Evolutionary conservation across 2,888 invertebrate species (phyloP), one percentile per base, ranked within the genome.

Genomic region (Antitype chi): DNA sequence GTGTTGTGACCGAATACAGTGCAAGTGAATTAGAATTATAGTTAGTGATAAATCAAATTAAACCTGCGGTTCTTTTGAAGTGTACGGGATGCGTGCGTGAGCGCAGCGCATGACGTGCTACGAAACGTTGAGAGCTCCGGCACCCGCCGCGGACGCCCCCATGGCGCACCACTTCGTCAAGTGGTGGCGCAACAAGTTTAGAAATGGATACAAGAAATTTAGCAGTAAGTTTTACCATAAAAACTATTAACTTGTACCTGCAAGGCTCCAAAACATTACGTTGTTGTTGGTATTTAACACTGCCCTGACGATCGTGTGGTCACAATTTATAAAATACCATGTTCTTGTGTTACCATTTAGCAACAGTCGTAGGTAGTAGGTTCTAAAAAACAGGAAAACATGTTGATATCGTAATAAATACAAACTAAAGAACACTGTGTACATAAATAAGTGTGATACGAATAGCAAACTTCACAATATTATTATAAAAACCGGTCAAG

Each of bases 181-280:
- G 97, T 98, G 98, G 98, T 98, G 98, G 97, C 97, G 97, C 97
- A 97, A 97, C 95, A 97, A 97, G 97, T 97, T 98, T 97, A 97
- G 97, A 95, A 97, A 97, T 97, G 97, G 97, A 96, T 98, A 98
- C 95, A 98, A 97, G 96, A 97, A 97, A 94, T 97, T 98, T 94
- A 97, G 97, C 97, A 97, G 98, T 98, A 97, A 97, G 97, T 95
- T 81, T 78, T 72, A 87, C 57, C 53, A 60, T 59, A 32, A 43
- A 25, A 68, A 59, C 62, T 38, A 78, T 64, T 25, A 17, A 13
- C 47, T 25, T 67, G 25, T 49, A n/a, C 60, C 17, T 57, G 25
- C 28, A 47, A 60, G 6, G 55, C 47, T 53, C 20, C 38, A 62
- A 67, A 81, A 55, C 59, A 15, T 23, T 5, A 67, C 38, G 15